Conservation (phyloP, 2,113 vertebrate species). For the Agelaius tricolor region DNA sequence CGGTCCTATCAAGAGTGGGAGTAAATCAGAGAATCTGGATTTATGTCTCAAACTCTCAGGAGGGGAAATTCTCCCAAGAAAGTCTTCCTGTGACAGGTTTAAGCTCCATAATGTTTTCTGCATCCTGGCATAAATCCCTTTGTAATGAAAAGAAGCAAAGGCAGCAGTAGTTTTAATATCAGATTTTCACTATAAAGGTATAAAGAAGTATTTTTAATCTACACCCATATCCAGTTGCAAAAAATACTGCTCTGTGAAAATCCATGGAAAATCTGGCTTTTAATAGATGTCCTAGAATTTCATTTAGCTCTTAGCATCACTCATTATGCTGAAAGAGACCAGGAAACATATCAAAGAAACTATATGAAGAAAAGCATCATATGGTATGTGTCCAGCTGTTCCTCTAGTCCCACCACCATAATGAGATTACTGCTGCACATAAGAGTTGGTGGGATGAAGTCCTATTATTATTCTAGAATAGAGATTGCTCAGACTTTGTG, state of each 20-base stretch:
- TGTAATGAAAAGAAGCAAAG: background rate
- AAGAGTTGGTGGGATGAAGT: background rate
- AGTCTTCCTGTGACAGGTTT: background rate
- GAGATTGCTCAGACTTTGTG: background rate
- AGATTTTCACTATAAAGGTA: background rate
- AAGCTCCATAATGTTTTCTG: background rate
- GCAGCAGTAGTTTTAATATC: background rate
- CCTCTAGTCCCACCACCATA: background rate
- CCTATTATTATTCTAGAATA: background rate
- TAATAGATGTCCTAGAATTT: background rate
- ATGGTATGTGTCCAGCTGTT: background rate
- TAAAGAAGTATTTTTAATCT: background rate
- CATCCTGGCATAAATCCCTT: background rate
- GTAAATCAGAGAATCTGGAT: slow-evolving; percentile 23
- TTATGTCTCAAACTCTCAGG: background rate
- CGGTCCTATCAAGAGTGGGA: background rate
- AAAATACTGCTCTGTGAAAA: background rate
- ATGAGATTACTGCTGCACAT: background rate
- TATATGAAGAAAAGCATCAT: background rate
- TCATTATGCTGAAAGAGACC: background rate
- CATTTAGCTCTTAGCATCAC: background rate
- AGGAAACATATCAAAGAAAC: background rate
- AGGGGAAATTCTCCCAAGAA: background rate
- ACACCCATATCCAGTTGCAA: background rate
- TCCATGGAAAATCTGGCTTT: background rate